Evolutionary conservation across 1,140 invertebrate species (phyloP), one percentile per base, ranked within the genome.

Genomic region (Holotrichia oblita): DNA sequence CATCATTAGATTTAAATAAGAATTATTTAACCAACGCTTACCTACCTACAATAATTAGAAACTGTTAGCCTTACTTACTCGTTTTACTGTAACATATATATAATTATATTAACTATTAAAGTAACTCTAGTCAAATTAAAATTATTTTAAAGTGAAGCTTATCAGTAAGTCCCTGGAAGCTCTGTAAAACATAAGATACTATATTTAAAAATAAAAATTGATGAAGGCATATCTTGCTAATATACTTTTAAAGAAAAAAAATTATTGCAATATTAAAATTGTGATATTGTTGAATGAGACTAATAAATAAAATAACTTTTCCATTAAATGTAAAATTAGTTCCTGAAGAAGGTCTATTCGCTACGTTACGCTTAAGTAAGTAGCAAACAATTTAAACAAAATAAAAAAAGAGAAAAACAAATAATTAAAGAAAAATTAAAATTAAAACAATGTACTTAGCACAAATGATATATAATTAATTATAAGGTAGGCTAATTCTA

Each of bases 241-340:
- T 79, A 80, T 78, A 81, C 78, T 27, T 55, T 34, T 34, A 34
- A 34, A 34, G 27, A 48, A 48, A 48, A 48, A 69, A 83, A 84
- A 83, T 84, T 85, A 85, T 85, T 86, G 85, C 85, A 86, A 86
- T 86, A 86, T 86, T 85, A 79, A 85, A 85, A 85, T 86, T 86
- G 85, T 86, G 85, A 86, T 86, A 86, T 86, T 84, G 83, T 85
- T 85, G 83, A 84, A 85, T 85, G 83, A 86, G 85, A 86, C 85
- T 86, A 85, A 85, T 83, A 84, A n/a, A 84, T 82, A 81, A 76
- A 78, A 78, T 83, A 84, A 83, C 81, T 82, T 83, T 83, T 84
- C 83, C 83, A 84, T 85, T 85, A 83, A 81, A 83, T 85, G 79
- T 84, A 83, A 81, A 82, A 77, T 84, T 86, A 86, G 85, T 86